These are phyloP conservation scores for Luperina testacea DNA, from an alignment of 2,888 invertebrate genomes.

Conservation along the genomic window DNA sequence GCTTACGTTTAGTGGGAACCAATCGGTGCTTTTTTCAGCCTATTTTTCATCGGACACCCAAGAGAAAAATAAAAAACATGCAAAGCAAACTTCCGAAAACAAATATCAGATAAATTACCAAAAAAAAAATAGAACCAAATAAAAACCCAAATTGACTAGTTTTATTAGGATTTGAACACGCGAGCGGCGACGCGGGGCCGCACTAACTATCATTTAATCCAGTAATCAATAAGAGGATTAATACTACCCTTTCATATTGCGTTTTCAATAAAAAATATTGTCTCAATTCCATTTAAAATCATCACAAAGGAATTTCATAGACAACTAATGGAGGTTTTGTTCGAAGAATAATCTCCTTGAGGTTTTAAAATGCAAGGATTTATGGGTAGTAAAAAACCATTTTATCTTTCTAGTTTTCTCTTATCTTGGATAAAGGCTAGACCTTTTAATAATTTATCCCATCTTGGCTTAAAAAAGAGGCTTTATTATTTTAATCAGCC, in stretches of 20 bases:
- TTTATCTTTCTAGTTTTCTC: slow-evolving; percentile 31
- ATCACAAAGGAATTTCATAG: slow-evolving; percentile 25
- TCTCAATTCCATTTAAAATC: slow-evolving; percentile 65
- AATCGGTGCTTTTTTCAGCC: no score
- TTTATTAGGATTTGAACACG: slow-evolving; percentile 30
- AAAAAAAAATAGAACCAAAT: slow-evolving; percentile 1
- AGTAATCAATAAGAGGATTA: slow-evolving; percentile 67
- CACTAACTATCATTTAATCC: slow-evolving; percentile 46
- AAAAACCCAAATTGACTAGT: slow-evolving; percentile 19
- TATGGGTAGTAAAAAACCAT: slow-evolving; percentile 2
- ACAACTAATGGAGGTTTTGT: slow-evolving; percentile 25
- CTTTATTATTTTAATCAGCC: slow-evolving; percentile 28
- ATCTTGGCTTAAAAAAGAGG: slow-evolving; percentile 17
- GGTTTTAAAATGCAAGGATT: slow-evolving; percentile 35
- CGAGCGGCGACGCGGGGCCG: slow-evolving; percentile 6
- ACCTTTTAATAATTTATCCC: slow-evolving; percentile 37
- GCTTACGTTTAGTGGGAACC: no score
- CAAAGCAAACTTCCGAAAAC: background rate
- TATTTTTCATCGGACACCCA: no score
- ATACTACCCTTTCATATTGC: slow-evolving; percentile 63
- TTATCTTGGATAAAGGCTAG: slow-evolving; percentile 3
- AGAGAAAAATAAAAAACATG: background rate
- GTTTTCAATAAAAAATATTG: slow-evolving; percentile 67
- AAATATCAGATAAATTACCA: background rate
- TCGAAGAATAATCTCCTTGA: slow-evolving; percentile 11